A percentile compares a stretch with the other conserved stretches of the same genome.
Conservation (phyloP, 2,888 invertebrate species). For the Trisateles emortualis region DNA sequence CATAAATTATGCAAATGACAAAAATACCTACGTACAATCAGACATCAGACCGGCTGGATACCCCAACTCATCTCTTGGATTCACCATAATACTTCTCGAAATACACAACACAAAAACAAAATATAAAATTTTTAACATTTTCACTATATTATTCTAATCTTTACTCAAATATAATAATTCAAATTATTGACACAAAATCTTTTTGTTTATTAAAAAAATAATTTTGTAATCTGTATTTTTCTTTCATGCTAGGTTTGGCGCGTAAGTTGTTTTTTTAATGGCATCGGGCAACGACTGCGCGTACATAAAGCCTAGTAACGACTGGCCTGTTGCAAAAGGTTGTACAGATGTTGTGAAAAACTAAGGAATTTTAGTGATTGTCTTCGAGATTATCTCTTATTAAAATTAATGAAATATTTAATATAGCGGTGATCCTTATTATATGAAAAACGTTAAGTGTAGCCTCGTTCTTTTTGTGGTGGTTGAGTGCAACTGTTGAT, state of each 20-base stretch:
- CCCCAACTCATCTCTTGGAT: constrained; percentile 63
- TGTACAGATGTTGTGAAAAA: constrained; percentile 35
- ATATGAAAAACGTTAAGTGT: too few species aligned
- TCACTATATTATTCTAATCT: too few species aligned
- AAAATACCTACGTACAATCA: constrained; percentile 67
- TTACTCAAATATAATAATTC: background rate
- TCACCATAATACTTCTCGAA: constrained; percentile 34
- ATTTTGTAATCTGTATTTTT: constrained; percentile 12
- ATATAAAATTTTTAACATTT: constrained; percentile 35
- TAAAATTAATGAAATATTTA: constrained; percentile 13
- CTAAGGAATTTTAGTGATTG: constrained; percentile 35
- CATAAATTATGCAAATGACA: background rate
- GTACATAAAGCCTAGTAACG: constrained; percentile 32
- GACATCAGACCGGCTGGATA: constrained; percentile 77
- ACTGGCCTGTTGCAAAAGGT: constrained; percentile 42
- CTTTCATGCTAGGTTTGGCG: constrained; percentile 33
- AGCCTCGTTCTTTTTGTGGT: too few species aligned
- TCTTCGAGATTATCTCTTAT: constrained; percentile 26
- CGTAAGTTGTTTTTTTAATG: constrained; percentile 29
- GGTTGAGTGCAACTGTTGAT: too few species aligned
- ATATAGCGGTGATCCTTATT: background rate
- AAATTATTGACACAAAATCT: background rate
- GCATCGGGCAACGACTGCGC: constrained; percentile 42
- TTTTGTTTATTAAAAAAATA: constrained; percentile 19
- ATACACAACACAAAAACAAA: constrained; percentile 31